Percentiles rank a stretch among this genome's conserved stretches.
phyloP scores from a whole-genome alignment of 2,113 vertebrate genomes.

The Malurus cyaneus region DNA sequence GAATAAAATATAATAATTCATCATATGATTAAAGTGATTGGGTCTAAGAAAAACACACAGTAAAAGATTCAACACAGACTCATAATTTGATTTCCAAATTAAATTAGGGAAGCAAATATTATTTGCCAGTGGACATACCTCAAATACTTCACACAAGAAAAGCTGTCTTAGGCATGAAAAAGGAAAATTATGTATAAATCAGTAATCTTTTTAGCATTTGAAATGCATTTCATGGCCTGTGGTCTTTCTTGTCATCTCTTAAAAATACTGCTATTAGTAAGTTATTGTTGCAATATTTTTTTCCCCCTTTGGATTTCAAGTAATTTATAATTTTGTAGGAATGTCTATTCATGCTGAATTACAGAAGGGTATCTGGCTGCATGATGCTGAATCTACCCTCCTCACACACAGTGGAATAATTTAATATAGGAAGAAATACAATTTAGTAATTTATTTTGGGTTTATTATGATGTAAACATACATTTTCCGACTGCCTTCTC shows the following conservation, averaged over 20 bases:
- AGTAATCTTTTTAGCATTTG: background rate
- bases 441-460: background rate
- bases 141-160: background rate
- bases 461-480: background rate
- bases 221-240: background rate
- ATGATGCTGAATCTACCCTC: background rate
- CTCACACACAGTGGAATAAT: background rate
- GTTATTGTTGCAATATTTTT: background rate
- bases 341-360: background rate
- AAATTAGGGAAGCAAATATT: background rate
- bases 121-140: background rate
- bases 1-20: background rate
- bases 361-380: background rate
- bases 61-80: background rate
- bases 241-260: background rate
- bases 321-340: background rate
- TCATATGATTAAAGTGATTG: background rate
- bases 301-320: background rate
- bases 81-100: background rate
- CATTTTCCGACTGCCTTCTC: background rate
- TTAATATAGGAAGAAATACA: background rate
- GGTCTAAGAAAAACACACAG: background rate
- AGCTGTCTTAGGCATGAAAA: background rate
- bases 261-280: background rate
- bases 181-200: background rate